Base-by-base conservation (phyloP, 2,888 invertebrate species). In the Eilema griseolum region DNA sequence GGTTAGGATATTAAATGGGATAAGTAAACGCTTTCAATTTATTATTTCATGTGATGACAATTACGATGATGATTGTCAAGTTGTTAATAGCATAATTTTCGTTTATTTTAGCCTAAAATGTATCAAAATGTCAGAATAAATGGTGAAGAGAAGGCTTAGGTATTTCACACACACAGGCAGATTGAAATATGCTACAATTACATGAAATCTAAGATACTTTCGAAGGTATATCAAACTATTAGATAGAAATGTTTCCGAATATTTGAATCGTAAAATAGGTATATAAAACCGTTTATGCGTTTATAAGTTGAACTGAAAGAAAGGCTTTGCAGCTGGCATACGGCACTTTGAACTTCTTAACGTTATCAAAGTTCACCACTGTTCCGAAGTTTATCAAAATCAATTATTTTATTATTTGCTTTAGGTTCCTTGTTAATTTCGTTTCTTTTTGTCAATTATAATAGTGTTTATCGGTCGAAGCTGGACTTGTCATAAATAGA, bases 361-460 rank as follows among this genome's bases (percentile, higher is more conserved):
- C 73, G 75, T 75, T 76, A 74, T 76, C 74, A 76, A 80, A 80
- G 71, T 82, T 73, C 71, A 75, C 71, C 69, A 69, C 74, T 61
- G n/a, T 52, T 52, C 8, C n/a, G 52, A 52, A 52, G 16, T 41
- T 41, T 41, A 16, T 16, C 41, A 70, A 80, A 76, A 70, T 71
- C 62, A 70, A 81, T 76, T 74, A 31, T 78, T 75, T 71, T 73
- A 71, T 76, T 73, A 52, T 61, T 59, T 61, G 20, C 31, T 31
- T 31, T 31, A n/a, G 10, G n/a, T 16, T 46, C 16, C 16, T 20
- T 46, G 20, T 5, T 20, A 41, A 41, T 4, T 20, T 37, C 12
- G 1, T 1, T 14, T 37, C 3, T 12, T 33, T 33, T 33, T 4
- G 4, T 1, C 10, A 8, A 33, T 33, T 8, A 7, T 33, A 8